Evolutionary conservation across 2,888 invertebrate genomes (phyloP), one percentile per base, ranked within the genome.

Genomic region (Chalcis sispes): DNA sequence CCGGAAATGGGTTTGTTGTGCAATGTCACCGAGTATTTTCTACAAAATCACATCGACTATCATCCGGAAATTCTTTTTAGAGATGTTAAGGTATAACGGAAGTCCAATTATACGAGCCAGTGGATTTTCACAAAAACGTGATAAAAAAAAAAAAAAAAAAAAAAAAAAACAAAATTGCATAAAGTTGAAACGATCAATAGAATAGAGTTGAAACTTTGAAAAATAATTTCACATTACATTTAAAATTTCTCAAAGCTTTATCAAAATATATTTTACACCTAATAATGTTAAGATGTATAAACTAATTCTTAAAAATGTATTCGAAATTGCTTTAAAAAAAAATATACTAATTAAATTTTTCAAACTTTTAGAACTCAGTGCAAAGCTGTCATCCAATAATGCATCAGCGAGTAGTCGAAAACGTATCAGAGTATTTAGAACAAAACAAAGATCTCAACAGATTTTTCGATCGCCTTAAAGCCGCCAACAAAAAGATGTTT

Each of bases 61-160:
- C 96, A 98, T 89, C 97, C 99, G 0, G 97, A 98, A 89, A 97
- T 98, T 85, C 91, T 99, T 32, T 99, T 98, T 88, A 92, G 96
- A 86, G 98, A 98, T 90, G 95, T 98, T 0, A 95, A 96, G 92
- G 96, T 96, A 90, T 2, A 65, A 18, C 32, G 13, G 20, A 48
- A 3, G 8, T 2, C 8, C 23, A 13, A 29, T 20, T 58, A 3
- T 13, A n/a, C n/a, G n/a, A n/a, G n/a, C 8, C 8, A 8, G 32
- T 32, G 8, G 8, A 32, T 32, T 32, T 32, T 5, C 3, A 8
- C 3, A 8, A 32, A 32, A 32, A 32, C 3, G 5, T 32, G 32
- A 32, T 32, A 32, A 32, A 32, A 32, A 5, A 32, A 32, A 8
- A 5, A 5, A 32, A 8, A 5, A 32, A 32, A 5, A 32, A 32